These are phyloP conservation scores for Oncorhynchus clarkii DNA, from an alignment of 2,113 vertebrate species.

Conservation along the genomic window DNA sequence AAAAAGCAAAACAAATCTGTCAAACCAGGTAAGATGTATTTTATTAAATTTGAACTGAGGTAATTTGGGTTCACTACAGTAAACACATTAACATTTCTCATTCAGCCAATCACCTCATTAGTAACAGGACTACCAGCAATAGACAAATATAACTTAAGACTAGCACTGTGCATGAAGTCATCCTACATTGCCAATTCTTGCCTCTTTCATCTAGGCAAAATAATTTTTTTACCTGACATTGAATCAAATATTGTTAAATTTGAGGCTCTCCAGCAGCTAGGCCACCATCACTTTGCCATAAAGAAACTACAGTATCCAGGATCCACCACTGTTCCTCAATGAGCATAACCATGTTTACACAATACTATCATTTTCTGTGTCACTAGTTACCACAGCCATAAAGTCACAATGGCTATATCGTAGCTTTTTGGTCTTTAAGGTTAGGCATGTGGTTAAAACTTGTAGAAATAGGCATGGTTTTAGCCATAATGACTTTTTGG, in stretches of 20 bases:
- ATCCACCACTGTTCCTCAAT: not conserved
- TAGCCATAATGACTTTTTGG: no score
- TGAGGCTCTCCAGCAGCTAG: conserved; percentile 4
- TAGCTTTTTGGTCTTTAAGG: no score
- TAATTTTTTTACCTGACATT: conserved; percentile 9
- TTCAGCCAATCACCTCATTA: conserved; percentile 41
- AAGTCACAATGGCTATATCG: no score
- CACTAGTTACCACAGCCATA: no score
- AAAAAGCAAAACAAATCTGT: not conserved
- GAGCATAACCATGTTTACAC: not conserved
- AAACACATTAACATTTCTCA: conserved; percentile 26
- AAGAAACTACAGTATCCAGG: conserved; percentile 13
- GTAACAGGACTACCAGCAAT: conserved; percentile 42
- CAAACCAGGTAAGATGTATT: conserved; percentile 33
- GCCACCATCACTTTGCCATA: conserved; percentile 4
- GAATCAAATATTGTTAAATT: conserved; percentile 3
- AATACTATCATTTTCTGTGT: not conserved
- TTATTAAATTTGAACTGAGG: conserved; percentile 59
- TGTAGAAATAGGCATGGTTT: no score
- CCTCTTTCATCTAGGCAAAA: conserved; percentile 12
- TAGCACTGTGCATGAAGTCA: conserved; percentile 38
- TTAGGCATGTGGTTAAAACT: no score
- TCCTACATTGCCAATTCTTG: conserved; percentile 20
- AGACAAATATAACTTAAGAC: conserved; percentile 33
- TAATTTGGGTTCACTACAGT: conserved; percentile 30